Percentiles rank a stretch among this genome's conserved stretches.
These are phyloP conservation scores for Mantis religiosa DNA, from an alignment of 2,888 invertebrate genomes.

Conservation along the genomic window DNA sequence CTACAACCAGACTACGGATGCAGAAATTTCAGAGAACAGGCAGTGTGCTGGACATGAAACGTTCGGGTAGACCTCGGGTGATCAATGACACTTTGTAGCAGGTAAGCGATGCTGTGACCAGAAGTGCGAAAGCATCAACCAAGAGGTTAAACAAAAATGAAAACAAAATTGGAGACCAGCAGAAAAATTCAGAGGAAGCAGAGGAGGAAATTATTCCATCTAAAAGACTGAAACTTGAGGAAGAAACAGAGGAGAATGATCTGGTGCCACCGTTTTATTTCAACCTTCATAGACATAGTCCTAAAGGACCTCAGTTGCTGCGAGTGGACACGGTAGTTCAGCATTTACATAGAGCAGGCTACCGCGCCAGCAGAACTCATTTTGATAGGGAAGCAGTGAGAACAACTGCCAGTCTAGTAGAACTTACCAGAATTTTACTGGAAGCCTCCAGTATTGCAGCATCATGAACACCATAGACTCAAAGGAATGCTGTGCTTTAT, in stretches of 20 bases:
- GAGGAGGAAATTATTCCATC: constrained; percentile 8
- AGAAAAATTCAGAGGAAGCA: not conserved
- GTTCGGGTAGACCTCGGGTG: too few species aligned
- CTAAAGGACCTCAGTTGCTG: constrained; percentile 35
- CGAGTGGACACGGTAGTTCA: constrained; percentile 35
- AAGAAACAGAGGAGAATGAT: constrained; percentile 6
- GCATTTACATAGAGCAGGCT: constrained; percentile 32
- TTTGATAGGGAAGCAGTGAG: constrained; percentile 38
- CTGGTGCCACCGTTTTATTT: constrained; percentile 37
- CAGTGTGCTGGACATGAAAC: too few species aligned
- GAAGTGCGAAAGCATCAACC: too few species aligned
- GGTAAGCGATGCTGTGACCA: too few species aligned
- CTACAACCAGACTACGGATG: too few species aligned
- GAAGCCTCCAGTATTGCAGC: not conserved
- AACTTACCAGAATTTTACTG: constrained; percentile 18
- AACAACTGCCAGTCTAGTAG: constrained; percentile 34
- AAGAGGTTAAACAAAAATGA: too few species aligned
- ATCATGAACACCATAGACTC: not conserved
- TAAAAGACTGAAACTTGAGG: constrained; percentile 11
- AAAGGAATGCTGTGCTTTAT: not conserved
- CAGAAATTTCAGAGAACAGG: too few species aligned
- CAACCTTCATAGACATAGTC: constrained; percentile 37
- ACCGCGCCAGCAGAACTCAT: constrained; percentile 38
- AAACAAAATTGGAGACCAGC: not conserved
- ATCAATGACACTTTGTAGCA: too few species aligned